Conservation (phyloP, 2,888 invertebrate species). For the Parapristionchus giblindavisi region DNA sequence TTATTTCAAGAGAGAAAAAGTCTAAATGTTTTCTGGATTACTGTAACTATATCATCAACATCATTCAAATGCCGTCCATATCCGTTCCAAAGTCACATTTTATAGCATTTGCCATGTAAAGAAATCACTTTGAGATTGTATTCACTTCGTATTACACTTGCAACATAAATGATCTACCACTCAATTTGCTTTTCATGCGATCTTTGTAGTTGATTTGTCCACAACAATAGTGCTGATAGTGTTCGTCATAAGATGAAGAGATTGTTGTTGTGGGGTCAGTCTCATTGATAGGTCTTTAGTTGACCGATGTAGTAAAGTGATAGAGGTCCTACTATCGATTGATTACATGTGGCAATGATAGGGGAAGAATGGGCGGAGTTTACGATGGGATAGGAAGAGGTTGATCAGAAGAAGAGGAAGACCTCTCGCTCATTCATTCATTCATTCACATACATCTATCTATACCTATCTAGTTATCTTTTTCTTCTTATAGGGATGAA, state of each 20-base stretch:
- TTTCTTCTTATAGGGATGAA: conserved; percentile 23
- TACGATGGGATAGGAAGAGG: background rate
- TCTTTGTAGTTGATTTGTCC: no score
- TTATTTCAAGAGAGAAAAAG: conserved; percentile 61
- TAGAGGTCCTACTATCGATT: background rate
- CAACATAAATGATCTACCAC: no score
- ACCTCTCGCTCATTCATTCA: background rate
- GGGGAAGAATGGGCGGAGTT: conserved; percentile 29
- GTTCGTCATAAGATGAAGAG: background rate
- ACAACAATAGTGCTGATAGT: background rate
- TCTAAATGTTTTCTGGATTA: conserved; percentile 1
- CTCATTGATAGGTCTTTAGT: background rate
- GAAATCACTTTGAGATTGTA: no score
- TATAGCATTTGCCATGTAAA: no score
- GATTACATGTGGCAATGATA: no score
- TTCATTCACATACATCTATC: background rate
- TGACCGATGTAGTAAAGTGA: background rate
- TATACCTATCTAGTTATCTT: background rate
- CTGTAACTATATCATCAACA: background rate
- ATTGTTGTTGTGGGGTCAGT: background rate
- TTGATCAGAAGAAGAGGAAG: background rate
- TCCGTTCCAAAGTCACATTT: conserved; percentile 13
- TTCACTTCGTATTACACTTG: no score
- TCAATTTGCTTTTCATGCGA: no score
- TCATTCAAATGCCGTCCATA: conserved; percentile 2